Evolutionary conservation across 1,140 invertebrate species (phyloP).

Genomic region (Rhynchophorus ferrugineus): DNA sequence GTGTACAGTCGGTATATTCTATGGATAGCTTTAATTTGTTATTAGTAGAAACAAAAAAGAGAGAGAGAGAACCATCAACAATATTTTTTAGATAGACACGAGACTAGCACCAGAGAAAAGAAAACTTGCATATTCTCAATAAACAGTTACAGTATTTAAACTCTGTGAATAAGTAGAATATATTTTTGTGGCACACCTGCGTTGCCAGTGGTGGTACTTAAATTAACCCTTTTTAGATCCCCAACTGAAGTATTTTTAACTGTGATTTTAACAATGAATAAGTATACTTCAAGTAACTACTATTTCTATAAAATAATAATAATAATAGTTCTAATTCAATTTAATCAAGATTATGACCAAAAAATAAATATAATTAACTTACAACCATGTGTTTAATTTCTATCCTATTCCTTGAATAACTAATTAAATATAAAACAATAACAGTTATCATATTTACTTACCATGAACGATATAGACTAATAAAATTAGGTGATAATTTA

Average conservation of each 20-base stretch:
- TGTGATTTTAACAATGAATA: constrained; percentile 19
- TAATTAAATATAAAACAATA: too few species aligned
- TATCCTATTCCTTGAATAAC: too few species aligned
- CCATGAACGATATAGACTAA: too few species aligned
- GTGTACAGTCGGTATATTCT: constrained; percentile 17
- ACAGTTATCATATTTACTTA: too few species aligned
- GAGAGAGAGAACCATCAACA: not conserved
- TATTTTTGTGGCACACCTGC: too few species aligned
- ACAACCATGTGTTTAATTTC: too few species aligned
- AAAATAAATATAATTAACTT: not conserved
- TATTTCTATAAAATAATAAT: constrained; percentile 15
- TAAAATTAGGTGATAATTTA: too few species aligned
- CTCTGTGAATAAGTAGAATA: not conserved
- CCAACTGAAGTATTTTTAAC: constrained; percentile 17
- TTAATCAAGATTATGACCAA: not conserved
- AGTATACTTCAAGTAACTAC: constrained; percentile 12
- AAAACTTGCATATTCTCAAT: too few species aligned
- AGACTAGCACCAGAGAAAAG: too few species aligned
- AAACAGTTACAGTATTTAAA: not conserved
- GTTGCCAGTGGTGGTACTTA: too few species aligned
- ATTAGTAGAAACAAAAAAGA: not conserved
- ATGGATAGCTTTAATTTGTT: constrained; percentile 10
- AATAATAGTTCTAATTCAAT: not conserved
- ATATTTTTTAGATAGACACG: not conserved
- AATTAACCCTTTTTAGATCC: too few species aligned